Conservation (phyloP, 2,113 vertebrate species). For the Hippolais icterina region DNA sequence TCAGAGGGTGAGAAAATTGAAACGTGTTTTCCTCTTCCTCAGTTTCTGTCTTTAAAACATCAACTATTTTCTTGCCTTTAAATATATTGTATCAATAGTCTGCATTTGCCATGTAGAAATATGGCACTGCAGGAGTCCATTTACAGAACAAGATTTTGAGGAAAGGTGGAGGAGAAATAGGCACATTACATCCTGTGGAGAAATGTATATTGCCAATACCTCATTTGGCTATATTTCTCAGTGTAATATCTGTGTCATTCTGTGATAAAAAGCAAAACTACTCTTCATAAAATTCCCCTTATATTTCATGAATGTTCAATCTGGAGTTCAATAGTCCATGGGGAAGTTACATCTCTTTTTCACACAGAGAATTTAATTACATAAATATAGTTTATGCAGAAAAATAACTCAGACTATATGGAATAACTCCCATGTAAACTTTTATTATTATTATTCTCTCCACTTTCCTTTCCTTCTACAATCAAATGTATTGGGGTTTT, state of each 20-base stretch:
- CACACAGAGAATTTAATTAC: constrained; percentile 1
- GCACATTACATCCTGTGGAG: not conserved
- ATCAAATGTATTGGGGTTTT: not conserved
- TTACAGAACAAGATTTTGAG: not conserved
- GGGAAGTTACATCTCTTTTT: not conserved
- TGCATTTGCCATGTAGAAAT: not conserved
- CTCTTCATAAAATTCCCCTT: not conserved
- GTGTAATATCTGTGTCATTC: not conserved
- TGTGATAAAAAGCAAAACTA: not conserved
- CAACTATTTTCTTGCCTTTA: not conserved
- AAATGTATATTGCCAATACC: not conserved
- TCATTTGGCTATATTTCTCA: not conserved
- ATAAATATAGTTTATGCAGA: not conserved
- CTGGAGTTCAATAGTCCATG: not conserved
- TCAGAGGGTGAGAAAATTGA: not conserved
- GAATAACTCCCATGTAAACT: not conserved
- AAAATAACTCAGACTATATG: not conserved
- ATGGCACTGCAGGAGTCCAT: not conserved
- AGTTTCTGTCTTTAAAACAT: not conserved
- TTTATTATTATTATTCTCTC: not conserved
- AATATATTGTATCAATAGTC: not conserved
- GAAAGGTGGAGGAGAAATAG: not conserved
- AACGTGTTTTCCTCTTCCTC: accelerated
- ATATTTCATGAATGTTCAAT: not conserved
- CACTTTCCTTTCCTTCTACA: not conserved